Evolutionary conservation across 1,140 invertebrate genomes (phyloP), one percentile per base, ranked within the genome.

Genomic region (Vanessa tameamea): DNA sequence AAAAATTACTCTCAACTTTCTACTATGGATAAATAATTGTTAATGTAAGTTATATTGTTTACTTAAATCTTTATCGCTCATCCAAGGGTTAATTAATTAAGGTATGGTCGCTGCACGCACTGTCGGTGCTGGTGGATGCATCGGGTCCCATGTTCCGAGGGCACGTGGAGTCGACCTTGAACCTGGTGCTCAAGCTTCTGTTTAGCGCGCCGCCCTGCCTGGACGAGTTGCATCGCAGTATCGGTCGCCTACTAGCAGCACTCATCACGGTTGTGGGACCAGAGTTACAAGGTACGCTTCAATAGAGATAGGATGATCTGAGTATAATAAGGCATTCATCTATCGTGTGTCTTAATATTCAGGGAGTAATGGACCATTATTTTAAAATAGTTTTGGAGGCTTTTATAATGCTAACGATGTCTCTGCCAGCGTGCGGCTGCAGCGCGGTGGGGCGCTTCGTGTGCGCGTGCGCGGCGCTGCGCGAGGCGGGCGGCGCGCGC

Each of bases 111-210:
- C 92, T 99, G 5, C 98, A 99, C 93, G 98, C 98, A 3, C 89
- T 99, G 47, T 97, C 98, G 11, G 94, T 99, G 72, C 98, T 99
- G 73, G 98, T 98, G 31, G 98, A 99, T 90, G 99, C 98, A 9
- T 98, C 98, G 26, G 99, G 99, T 1, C 99, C 98, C 37, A 99
- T 99, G 98, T 99, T 99, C 93, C 94, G 98, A 26, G 96, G 97
- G 15, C 99, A 99, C 92, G 98, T 99, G 13, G 99, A 99, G 87
- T 98, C 98, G 0, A 97, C 97, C 0, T 92, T 99, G 31, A 97
- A 96, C 2, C 94, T 99, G 26, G 96, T 97, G 31, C 92, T 99
- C 26, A 98, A 98, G 85, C 93, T 99, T 57, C 93, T 99, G 50
- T 94, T 99, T 47, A 96, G 95, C 71, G 97, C 99, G 13, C 97